Evolutionary conservation across 2,113 vertebrate genomes (phyloP).

Genomic region (Oryzias melastigma): DNA sequence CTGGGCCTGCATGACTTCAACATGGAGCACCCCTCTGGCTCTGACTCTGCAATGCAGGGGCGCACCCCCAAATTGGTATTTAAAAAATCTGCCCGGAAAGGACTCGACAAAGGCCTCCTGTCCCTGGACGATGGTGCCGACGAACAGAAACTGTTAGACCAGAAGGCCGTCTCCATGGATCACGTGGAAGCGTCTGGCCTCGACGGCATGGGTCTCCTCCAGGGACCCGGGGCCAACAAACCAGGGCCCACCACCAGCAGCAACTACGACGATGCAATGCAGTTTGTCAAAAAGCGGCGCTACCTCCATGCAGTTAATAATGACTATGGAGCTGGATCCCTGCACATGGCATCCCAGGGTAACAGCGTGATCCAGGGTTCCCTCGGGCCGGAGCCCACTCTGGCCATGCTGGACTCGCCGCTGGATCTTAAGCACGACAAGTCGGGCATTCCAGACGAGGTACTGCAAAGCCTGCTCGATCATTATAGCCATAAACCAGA

Average conservation of each 20-base stretch:
- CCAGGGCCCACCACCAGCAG: slow-evolving; percentile 87
- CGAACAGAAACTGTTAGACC: slow-evolving; percentile 86
- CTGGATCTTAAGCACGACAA: slow-evolving; percentile 96
- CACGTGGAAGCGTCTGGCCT: slow-evolving; percentile 77
- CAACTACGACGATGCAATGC: slow-evolving; percentile 99
- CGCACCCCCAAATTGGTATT: slow-evolving; percentile 91
- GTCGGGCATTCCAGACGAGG: slow-evolving; percentile 97
- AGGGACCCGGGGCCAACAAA: slow-evolving; percentile 82
- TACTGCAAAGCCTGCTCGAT: slow-evolving; percentile 95
- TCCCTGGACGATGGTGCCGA: slow-evolving; percentile 79
- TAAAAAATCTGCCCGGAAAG: slow-evolving; percentile 90
- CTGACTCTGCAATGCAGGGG: slow-evolving; percentile 81
- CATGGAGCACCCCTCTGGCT: slow-evolving; percentile 87
- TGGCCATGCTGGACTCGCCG: slow-evolving; percentile 93
- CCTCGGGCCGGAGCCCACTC: slow-evolving; percentile 86
- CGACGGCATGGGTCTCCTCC: slow-evolving; percentile 88
- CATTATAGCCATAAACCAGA: slow-evolving; percentile 96
- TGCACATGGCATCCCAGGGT: slow-evolving; percentile 88
- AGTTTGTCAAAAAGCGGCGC: slow-evolving; percentile 98
- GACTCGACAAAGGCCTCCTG: slow-evolving; percentile 85
- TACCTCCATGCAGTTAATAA: slow-evolving; percentile 92
- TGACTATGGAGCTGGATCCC: slow-evolving; percentile 88
- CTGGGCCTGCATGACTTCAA: slow-evolving; percentile 86
- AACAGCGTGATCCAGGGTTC: slow-evolving; percentile 92
- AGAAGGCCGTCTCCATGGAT: slow-evolving; percentile 85